Percentiles rank a stretch among this genome's conserved stretches.
Conservation (phyloP, 1,140 invertebrate species). For the Pseudachorutes palmiensis region DNA sequence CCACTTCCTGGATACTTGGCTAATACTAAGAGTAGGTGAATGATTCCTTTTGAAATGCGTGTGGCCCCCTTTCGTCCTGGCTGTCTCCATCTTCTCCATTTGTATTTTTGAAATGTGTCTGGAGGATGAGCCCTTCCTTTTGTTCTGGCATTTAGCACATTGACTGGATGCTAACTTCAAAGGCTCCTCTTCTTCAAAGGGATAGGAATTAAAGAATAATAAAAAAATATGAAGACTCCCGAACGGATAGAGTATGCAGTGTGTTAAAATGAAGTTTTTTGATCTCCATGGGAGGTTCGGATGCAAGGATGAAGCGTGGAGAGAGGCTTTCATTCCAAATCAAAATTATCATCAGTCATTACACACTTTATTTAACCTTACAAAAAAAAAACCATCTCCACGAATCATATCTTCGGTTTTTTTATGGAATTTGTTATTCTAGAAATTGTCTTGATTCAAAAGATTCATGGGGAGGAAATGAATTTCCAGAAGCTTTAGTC, state of each 20-base stretch:
- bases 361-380: no score
- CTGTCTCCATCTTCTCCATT: neutral
- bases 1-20: no score
- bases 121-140: neutral
- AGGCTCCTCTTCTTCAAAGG: neutral
- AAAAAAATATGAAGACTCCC: neutral
- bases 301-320: no score
- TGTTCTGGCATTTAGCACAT: slow-evolving; percentile 6
- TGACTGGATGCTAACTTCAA: neutral
- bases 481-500: no score
- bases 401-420: no score
- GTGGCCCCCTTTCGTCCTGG: no score
- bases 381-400: no score
- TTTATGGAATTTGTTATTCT: no score
- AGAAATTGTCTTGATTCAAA: no score
- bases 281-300: slow-evolving; percentile 1
- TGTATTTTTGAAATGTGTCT: neutral
- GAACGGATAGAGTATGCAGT: neutral
- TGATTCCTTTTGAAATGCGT: no score
- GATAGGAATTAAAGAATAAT: neutral
- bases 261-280: neutral
- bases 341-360: neutral
- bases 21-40: no score
- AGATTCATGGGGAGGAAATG: no score
- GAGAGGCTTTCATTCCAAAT: neutral